phyloP scores from a whole-genome alignment of 2,888 invertebrate genomes.

The Drosophila borealis region DNA sequence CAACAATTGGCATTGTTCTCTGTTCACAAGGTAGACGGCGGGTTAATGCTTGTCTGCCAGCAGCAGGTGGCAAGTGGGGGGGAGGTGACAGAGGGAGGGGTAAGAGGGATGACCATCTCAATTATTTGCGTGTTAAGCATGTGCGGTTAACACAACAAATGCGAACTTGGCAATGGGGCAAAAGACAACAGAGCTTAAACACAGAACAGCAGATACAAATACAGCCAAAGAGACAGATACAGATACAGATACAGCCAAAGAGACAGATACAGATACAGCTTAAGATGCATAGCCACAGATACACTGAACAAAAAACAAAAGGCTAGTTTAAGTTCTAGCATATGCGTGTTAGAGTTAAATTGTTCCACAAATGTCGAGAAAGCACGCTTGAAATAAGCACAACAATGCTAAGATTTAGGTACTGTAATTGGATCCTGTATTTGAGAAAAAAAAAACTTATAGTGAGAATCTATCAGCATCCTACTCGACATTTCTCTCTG shows the following conservation, averaged over 20 bases:
- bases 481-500: background rate
- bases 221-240: background rate
- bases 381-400: background rate
- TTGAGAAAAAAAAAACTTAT: background rate
- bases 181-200: conserved; percentile 22
- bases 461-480: background rate
- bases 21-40: conserved; percentile 28
- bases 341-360: too few relatives aligned
- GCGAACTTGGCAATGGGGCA: conserved; percentile 43
- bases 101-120: conserved; percentile 32
- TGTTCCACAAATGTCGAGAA: too few relatives aligned
- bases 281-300: background rate
- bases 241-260: conserved; percentile 5
- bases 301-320: background rate
- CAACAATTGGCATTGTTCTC: conserved; percentile 67
- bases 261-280: background rate
- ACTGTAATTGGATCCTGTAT: too few relatives aligned
- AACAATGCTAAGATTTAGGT: background rate
- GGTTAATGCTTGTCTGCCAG: background rate
- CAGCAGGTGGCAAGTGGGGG: background rate
- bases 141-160: conserved; percentile 64
- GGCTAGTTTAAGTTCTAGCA: too few relatives aligned
- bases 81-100: background rate
- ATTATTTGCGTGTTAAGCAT: conserved; percentile 70
- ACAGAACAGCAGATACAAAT: conserved; percentile 7